These are phyloP conservation scores for Sarcophaga carnaria DNA, from an alignment of 2,888 invertebrate genomes.

Conservation along the genomic window DNA sequence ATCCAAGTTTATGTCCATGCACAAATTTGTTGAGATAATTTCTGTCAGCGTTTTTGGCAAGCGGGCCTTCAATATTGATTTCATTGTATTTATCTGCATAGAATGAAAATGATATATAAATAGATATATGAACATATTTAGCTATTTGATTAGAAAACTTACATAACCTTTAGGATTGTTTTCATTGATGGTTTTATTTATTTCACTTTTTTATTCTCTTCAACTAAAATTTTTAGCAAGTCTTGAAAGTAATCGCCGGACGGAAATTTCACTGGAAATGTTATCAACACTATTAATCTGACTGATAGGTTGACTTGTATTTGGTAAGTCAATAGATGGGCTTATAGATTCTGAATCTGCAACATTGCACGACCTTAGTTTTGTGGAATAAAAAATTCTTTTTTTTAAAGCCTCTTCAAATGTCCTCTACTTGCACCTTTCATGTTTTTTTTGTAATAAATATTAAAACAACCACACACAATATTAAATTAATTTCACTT, in stretches of 20 bases:
- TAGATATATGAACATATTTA: neutral
- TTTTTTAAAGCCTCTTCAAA: conserved; percentile 17
- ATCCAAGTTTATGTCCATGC: conserved; percentile 49
- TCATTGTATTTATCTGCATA: conserved; percentile 33
- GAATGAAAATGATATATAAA: neutral
- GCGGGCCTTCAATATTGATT: conserved; percentile 32
- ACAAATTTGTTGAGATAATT: conserved; percentile 32
- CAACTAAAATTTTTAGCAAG: conserved; percentile 31
- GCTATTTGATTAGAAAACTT: neutral
- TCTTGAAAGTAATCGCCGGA: conserved; percentile 24
- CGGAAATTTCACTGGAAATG: neutral
- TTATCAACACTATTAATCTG: conserved; percentile 21
- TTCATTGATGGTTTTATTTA: neutral
- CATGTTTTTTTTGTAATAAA: conserved; percentile 6
- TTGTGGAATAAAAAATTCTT: conserved; percentile 19
- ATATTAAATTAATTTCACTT: conserved; percentile 19
- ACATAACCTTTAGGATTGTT: neutral
- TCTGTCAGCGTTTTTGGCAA: conserved; percentile 46
- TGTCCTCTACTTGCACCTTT: conserved; percentile 29
- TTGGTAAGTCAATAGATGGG: conserved; percentile 9
- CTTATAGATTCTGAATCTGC: conserved; percentile 23
- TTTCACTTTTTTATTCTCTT: conserved; percentile 12
- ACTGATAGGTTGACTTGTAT: conserved; percentile 21
- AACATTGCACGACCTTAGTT: conserved; percentile 9
- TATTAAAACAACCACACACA: conserved; percentile 22